A percentile compares a stretch with the other conserved stretches of the same genome.
phyloP scores from a whole-genome alignment of 2,797 vertebrate genomes.

The Sparidentex hasta region DNA sequence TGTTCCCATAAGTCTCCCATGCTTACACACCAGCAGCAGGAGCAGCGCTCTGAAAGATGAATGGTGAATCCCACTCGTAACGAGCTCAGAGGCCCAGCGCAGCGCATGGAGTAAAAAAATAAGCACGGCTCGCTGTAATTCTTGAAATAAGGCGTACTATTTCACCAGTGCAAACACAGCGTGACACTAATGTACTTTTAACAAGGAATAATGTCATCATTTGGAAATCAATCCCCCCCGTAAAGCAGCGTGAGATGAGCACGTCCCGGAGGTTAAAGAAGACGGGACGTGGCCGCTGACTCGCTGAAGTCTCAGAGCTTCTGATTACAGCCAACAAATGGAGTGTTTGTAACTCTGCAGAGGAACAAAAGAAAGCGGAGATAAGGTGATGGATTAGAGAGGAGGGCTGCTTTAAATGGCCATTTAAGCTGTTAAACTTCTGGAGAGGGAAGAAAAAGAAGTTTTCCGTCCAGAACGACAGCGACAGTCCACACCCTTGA shows the following conservation, averaged over 20 bases:
- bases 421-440: conserved; percentile 42
- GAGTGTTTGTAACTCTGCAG: conserved; percentile 14
- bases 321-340: conserved; percentile 28
- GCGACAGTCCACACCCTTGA: conserved; percentile 31
- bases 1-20: conserved; percentile 27
- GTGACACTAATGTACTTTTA: conserved; percentile 78
- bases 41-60: conserved; percentile 42
- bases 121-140: conserved; percentile 45
- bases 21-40: conserved; percentile 47
- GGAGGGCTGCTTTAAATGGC: conserved; percentile 38
- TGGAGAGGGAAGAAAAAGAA: conserved; percentile 45
- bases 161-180: conserved; percentile 48
- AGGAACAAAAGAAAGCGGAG: background rate
- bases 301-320: conserved; percentile 34
- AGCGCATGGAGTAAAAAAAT: conserved; percentile 49
- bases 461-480: conserved; percentile 29
- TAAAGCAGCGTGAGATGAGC: conserved; percentile 58
- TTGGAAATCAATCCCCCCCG: conserved; percentile 39
- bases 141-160: conserved; percentile 53
- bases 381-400: conserved; percentile 35
- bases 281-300: conserved; percentile 36
- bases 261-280: conserved; percentile 40
- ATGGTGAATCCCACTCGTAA: conserved; percentile 48
- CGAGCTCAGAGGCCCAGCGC: conserved; percentile 19
- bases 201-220: conserved; percentile 70